phyloP scores from a whole-genome alignment of 92 coral and sea anemone genomes.

The Siderastrea radians region DNA sequence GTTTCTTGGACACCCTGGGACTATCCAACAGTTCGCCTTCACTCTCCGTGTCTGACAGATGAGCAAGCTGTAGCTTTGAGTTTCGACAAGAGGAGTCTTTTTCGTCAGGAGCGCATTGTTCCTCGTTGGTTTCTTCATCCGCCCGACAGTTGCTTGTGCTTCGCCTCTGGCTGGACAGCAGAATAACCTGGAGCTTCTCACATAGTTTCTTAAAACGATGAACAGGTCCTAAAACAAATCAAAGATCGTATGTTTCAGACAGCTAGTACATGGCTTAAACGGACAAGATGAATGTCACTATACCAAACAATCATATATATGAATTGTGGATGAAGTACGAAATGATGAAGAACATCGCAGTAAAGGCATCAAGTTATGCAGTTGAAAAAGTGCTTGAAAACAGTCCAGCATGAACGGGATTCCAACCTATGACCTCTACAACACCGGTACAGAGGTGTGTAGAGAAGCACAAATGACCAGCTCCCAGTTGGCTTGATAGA shows the following conservation, averaged over 20 bases:
- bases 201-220: slow-evolving; percentile 95
- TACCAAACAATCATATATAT: too few species aligned
- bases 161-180: slow-evolving; percentile 82
- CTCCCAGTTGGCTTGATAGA: too few species aligned
- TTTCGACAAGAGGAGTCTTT: slow-evolving; percentile 50
- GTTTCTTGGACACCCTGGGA: not conserved
- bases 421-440: too few species aligned
- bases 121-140: slow-evolving; percentile 60
- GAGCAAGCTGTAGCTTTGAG: slow-evolving; percentile 76
- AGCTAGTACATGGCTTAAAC: too few species aligned
- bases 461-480: too few species aligned
- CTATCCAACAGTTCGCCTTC: slow-evolving; percentile 83
- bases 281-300: too few species aligned
- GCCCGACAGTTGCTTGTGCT: slow-evolving; percentile 67
- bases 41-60: slow-evolving; percentile 93
- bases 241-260: not conserved
- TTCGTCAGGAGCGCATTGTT: slow-evolving; percentile 53
- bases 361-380: too few species aligned
- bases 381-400: too few species aligned
- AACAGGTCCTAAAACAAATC: slow-evolving; percentile 76
- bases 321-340: too few species aligned
- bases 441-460: too few species aligned
- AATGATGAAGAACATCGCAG: too few species aligned
- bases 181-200: slow-evolving; percentile 90
- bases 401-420: too few species aligned